Evolutionary conservation across 2,888 invertebrate species (phyloP).

Genomic region (Tipula vernalis): DNA sequence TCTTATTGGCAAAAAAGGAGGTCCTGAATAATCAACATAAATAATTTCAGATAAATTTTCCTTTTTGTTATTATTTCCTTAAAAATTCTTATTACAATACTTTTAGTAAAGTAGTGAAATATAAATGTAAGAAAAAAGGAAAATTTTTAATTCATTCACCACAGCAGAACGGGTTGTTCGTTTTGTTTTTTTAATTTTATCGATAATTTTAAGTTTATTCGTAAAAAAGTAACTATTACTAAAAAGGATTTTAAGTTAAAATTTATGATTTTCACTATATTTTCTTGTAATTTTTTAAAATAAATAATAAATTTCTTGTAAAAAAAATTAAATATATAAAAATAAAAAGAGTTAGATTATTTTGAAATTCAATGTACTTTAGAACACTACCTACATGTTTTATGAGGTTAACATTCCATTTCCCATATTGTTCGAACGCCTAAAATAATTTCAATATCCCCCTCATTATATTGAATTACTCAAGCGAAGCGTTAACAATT

Average conservation of each 20-base stretch:
- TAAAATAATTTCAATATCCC: too few species aligned
- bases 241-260: neutral
- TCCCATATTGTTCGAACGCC: too few species aligned
- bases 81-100: neutral
- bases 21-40: slow-evolving; percentile 46
- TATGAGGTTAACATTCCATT: too few species aligned
- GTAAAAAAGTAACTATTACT: neutral
- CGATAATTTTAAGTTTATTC: neutral
- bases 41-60: neutral
- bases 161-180: neutral
- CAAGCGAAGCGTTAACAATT: too few species aligned
- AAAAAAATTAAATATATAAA: neutral
- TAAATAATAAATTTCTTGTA: neutral
- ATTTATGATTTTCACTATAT: neutral
- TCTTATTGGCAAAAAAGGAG: slow-evolving; percentile 96
- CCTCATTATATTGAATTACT: too few species aligned
- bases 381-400: too few species aligned
- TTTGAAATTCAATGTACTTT: neutral
- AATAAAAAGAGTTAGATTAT: neutral
- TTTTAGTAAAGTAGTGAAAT: neutral
- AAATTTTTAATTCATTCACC: neutral
- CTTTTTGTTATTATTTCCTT: neutral
- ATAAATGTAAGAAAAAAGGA: neutral
- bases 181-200: neutral
- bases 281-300: neutral